Base-by-base conservation (phyloP, 30 jellyfish, hydroid and myxozoan species). In the Hydractinia symbiolongicarpus region DNA sequence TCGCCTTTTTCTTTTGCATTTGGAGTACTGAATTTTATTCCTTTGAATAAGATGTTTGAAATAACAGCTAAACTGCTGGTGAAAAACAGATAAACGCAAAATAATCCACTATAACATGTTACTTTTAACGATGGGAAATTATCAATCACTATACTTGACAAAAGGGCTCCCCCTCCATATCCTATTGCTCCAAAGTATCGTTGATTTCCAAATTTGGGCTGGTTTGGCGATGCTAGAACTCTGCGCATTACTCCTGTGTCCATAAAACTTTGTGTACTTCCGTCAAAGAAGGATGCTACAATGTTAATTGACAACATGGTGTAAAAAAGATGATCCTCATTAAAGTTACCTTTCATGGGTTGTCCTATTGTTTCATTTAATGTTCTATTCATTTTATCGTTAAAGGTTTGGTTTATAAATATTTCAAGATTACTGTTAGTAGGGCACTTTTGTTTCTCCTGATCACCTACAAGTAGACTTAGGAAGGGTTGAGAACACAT, bases 141-240 rank as follows among this genome's bases (percentile, higher is more conserved):
- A 52, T 83, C 84, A 17, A 88, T 79, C 13, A 84, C 89, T 8
- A 88, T 79, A 9, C 94, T 88, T 13, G 94, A 77, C 4, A 84
- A 86, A 9, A 83, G 66, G 3, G 96, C 84, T 5, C 94, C 86
- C 67, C 83, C 58, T 13, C 96, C 94, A 78, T 66, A 83, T 13
- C 96, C 96, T 66, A 82, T 88, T 53, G 96, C 90, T 11, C 94
- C 96, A 83, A 88, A 88, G 8, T 82, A 67, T 51, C 93, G 61
- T 55, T 80, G 90, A 68, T 76, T 88, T 7, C 96, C 93, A 79
- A 77, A 88, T 54, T 83, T 88, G 40, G 19, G 40, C 9, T 51
- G 17, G 19, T 64, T 64, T 7, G 74, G 40, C 40, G 75, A 30
- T 55, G 56, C 70, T 16, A 58, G 4, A 1, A 78, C 61, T 50